These are phyloP conservation scores for Urocyon cinereoargenteus DNA, from an alignment of 2,797 vertebrate species.

Conservation along the genomic window DNA sequence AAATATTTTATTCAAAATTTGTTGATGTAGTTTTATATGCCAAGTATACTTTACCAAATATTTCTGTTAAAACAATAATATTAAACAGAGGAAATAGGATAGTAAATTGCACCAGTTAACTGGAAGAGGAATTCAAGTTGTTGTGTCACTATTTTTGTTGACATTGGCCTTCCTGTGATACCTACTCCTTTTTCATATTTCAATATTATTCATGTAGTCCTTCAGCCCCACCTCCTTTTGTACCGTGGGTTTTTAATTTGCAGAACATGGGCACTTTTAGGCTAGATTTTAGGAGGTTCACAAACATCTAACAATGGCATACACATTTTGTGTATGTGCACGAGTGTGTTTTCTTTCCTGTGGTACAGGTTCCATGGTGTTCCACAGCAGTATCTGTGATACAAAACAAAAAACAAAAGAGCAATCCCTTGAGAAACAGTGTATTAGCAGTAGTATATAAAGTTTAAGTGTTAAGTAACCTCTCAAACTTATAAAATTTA, in stretches of 20 bases:
- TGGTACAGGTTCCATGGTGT: not conserved
- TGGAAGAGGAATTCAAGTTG: not conserved
- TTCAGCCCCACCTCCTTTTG: not conserved
- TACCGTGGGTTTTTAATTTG: not conserved
- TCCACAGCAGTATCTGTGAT: not conserved
- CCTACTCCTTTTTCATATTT: not conserved
- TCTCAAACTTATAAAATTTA: not conserved
- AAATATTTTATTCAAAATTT: conserved; percentile 20
- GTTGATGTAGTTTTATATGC: not conserved
- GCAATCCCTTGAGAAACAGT: not conserved
- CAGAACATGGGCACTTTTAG: not conserved
- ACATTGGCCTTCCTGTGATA: not conserved
- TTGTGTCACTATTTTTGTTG: not conserved
- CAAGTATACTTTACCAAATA: not conserved
- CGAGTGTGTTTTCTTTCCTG: not conserved
- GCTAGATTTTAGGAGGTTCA: not conserved
- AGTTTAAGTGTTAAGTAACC: not conserved
- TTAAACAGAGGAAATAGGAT: not conserved
- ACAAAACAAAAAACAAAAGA: not conserved
- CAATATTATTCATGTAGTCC: not conserved
- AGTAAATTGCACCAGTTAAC: not conserved
- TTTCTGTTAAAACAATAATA: not conserved
- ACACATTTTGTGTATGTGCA: not conserved
- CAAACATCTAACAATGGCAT: not conserved
- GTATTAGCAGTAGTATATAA: not conserved